These are phyloP conservation scores for Eupithecia abbreviata DNA, from an alignment of 2,888 invertebrate genomes.

Conservation along the genomic window DNA sequence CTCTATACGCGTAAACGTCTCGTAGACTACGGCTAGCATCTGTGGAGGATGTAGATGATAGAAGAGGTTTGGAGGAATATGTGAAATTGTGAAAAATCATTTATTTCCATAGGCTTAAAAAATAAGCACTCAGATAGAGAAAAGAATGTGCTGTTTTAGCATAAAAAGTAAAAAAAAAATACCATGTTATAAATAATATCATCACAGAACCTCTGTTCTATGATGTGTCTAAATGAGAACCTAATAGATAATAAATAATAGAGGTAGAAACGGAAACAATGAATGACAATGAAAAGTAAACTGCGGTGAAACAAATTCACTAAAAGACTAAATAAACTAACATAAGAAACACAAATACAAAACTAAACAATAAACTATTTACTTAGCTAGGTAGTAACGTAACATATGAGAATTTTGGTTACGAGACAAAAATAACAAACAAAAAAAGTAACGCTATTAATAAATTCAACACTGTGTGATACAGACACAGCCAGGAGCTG, in stretches of 20 bases:
- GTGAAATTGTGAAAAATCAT: neutral
- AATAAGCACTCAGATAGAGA: no score
- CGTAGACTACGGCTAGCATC: slow-evolving; percentile 96
- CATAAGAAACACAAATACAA: neutral
- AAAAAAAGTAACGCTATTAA: no score
- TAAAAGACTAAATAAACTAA: neutral
- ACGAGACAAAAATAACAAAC: no score
- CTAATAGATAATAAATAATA: neutral
- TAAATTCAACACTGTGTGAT: neutral
- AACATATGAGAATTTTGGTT: neutral
- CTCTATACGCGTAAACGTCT: slow-evolving; percentile 93
- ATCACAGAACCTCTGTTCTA: neutral
- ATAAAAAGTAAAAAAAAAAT: neutral
- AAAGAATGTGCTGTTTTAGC: neutral
- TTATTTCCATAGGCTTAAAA: no score
- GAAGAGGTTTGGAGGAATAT: neutral
- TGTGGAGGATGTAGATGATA: slow-evolving; percentile 53
- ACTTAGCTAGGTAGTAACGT: neutral
- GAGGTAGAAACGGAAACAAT: neutral
- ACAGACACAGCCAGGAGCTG: no score
- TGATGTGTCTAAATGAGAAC: neutral
- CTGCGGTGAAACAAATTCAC: neutral
- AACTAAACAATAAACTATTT: no score
- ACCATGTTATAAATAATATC: neutral
- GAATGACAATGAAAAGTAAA: neutral